These are phyloP conservation scores for Cydia amplana DNA, from an alignment of 1,140 invertebrate genomes.

Conservation along the genomic window DNA sequence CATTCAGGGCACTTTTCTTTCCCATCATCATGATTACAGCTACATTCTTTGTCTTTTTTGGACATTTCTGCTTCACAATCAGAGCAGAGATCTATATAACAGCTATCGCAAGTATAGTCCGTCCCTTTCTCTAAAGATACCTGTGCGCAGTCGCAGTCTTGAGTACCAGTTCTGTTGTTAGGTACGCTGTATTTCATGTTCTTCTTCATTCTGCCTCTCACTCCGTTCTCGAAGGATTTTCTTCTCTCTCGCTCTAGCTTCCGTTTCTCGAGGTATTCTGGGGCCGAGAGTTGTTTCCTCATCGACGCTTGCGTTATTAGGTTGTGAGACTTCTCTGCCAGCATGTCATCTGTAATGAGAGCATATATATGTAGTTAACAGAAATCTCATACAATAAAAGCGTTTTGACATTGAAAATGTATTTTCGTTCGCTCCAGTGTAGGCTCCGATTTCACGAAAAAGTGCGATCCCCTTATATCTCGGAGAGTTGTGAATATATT, in stretches of 20 bases:
- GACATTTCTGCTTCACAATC: conserved; percentile 65
- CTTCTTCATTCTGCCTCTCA: conserved; percentile 81
- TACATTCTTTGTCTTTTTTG: conserved; percentile 61
- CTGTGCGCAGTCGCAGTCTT: conserved; percentile 68
- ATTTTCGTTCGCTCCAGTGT: no score
- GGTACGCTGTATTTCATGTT: conserved; percentile 63
- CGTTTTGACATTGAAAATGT: no score
- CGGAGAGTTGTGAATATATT: no score
- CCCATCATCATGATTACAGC: conserved; percentile 51
- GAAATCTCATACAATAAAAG: not conserved
- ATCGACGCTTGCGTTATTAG: conserved; percentile 80
- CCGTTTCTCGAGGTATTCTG: conserved; percentile 92
- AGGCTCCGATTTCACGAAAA: no score
- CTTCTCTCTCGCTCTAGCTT: conserved; percentile 85
- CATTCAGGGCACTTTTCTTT: conserved; percentile 70
- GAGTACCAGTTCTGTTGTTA: conserved; percentile 47
- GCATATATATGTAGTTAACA: conserved; percentile 8
- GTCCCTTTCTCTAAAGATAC: conserved; percentile 67
- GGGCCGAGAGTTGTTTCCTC: conserved; percentile 89
- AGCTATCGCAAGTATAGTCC: conserved; percentile 72
- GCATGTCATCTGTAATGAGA: conserved; percentile 72
- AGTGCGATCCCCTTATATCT: no score
- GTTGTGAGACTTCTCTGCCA: conserved; percentile 76
- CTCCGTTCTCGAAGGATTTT: conserved; percentile 83
- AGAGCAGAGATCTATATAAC: conserved; percentile 70